Evolutionary conservation across 2,797 vertebrate species (phyloP).

Genomic region (Sphenopsis melanotis): DNA sequence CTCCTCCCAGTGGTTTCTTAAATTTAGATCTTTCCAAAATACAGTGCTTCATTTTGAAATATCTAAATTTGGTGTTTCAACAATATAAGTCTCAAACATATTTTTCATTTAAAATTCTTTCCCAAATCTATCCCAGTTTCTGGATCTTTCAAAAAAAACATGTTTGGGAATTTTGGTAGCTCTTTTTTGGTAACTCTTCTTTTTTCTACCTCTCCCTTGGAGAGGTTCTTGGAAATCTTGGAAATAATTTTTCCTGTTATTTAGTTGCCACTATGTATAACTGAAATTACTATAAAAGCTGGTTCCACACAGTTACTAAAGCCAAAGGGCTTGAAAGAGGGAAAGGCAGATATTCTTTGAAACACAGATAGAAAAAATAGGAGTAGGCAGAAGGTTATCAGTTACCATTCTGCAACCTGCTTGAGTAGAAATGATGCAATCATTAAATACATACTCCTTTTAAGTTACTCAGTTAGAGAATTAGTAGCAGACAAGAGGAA

Average conservation of each 20-base stretch:
- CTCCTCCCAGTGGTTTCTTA: background rate
- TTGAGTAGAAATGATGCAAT: background rate
- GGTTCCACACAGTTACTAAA: background rate
- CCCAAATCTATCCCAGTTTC: background rate
- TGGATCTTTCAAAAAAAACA: background rate
- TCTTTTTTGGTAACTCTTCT: background rate
- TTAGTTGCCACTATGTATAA: background rate
- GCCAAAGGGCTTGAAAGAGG: background rate
- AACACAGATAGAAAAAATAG: background rate
- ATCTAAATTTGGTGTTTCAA: background rate
- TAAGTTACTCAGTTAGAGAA: background rate
- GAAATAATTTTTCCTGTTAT: background rate
- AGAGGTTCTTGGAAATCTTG: background rate
- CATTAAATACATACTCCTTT: background rate
- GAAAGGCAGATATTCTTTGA: constrained; percentile 2
- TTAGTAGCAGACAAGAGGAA: background rate
- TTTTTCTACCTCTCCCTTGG: background rate
- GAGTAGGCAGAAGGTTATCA: background rate
- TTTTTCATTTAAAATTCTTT: background rate
- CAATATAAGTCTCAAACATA: background rate
- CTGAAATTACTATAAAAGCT: background rate
- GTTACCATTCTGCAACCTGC: background rate
- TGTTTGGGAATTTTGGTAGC: background rate
- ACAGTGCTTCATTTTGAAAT: background rate
- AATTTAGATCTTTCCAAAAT: background rate